Conservation (phyloP, 2,797 vertebrate species). For the Helarctos malayanus region DNA sequence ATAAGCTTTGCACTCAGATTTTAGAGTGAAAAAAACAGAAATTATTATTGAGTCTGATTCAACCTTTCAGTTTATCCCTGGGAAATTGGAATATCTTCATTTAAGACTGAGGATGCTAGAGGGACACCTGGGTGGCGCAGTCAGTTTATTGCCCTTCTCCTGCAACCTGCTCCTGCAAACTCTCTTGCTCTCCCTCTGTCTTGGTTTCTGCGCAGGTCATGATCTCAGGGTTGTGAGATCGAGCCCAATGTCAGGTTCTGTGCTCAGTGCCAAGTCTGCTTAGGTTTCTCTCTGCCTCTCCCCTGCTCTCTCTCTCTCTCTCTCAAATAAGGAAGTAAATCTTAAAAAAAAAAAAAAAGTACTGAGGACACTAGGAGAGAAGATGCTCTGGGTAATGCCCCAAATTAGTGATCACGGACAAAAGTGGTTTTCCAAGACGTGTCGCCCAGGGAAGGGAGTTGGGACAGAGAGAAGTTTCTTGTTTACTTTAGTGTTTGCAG, state of each 20-base stretch:
- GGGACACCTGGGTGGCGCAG: background rate
- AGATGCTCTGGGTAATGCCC: background rate
- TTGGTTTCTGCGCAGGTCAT: background rate
- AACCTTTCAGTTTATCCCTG: constrained; percentile 20
- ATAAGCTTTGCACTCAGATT: background rate
- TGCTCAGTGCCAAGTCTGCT: background rate
- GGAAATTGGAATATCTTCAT: background rate
- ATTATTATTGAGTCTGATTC: background rate
- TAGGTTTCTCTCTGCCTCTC: background rate
- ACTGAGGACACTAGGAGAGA: background rate
- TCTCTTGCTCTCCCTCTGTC: too few relatives aligned
- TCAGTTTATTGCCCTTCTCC: background rate
- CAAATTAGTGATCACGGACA: background rate
- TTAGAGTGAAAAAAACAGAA: background rate
- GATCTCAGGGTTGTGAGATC: background rate
- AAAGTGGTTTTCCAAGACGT: background rate
- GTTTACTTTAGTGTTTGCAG: background rate
- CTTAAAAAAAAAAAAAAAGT: background rate
- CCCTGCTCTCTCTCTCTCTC: background rate
- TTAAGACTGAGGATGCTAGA: background rate
- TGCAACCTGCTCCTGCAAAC: too few relatives aligned
- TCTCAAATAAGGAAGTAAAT: background rate
- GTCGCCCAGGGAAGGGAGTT: background rate
- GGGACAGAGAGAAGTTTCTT: background rate
- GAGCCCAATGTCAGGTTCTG: background rate